A percentile compares a stretch with the other conserved stretches of the same genome.
phyloP scores from a whole-genome alignment of 2,797 vertebrate species.

The Alosa sapidissima region DNA sequence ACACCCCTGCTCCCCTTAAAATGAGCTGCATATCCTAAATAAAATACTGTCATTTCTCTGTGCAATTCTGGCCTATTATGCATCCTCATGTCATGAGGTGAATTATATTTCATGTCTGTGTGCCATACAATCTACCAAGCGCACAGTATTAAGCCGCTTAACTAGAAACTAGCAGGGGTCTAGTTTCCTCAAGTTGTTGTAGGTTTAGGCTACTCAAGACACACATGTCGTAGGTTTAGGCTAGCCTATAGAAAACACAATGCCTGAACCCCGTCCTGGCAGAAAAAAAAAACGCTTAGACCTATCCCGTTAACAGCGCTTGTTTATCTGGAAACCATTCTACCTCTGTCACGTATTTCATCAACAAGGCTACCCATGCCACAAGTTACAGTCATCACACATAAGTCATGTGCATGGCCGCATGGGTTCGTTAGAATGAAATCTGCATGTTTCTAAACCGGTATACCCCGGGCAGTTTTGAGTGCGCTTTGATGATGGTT shows the following conservation, averaged over 20 bases:
- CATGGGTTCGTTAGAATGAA: too few species aligned
- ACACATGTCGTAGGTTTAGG: too few species aligned
- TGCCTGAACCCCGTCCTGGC: too few species aligned
- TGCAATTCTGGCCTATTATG: not conserved
- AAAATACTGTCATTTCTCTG: not conserved
- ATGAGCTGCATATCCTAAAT: not conserved
- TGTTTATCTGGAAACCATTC: conserved; percentile 42
- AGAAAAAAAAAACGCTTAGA: conserved; percentile 37
- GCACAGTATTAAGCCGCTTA: not conserved
- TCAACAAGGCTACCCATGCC: not conserved
- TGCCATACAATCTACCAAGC: not conserved
- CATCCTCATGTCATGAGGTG: not conserved
- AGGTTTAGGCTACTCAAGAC: too few species aligned
- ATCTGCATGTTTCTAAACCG: too few species aligned
- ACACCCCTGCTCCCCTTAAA: too few species aligned
- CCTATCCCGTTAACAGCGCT: conserved; percentile 26
- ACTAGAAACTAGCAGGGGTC: not conserved
- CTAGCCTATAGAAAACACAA: too few species aligned
- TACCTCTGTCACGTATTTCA: not conserved
- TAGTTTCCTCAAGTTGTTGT: not conserved
- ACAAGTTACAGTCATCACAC: too few species aligned
- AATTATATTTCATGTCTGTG: not conserved
- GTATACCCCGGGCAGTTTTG: too few species aligned
- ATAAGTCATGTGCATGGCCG: too few species aligned
- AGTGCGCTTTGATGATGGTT: too few species aligned